Conservation (phyloP, 2,797 vertebrate genomes). For the Thamnophis elegans region DNA sequence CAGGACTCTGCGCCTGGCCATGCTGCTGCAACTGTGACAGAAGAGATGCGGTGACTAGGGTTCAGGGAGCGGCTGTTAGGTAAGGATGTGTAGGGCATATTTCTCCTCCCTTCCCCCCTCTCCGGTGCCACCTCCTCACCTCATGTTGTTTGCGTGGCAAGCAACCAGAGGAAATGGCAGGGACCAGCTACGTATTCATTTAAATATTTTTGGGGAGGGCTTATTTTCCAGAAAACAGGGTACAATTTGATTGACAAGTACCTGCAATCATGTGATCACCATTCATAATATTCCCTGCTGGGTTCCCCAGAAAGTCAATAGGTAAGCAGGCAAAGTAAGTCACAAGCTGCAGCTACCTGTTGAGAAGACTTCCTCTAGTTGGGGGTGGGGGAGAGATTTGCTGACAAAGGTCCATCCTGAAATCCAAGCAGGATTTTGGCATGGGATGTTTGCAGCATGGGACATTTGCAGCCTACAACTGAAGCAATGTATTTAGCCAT, state of each 20-base stretch:
- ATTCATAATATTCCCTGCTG: not conserved
- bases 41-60: too few relatives aligned
- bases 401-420: not conserved
- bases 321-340: not conserved
- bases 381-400: fast-evolving
- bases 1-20: too few relatives aligned
- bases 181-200: too few relatives aligned
- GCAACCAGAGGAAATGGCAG: too few relatives aligned
- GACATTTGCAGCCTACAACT: not conserved
- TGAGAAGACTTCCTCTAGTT: not conserved
- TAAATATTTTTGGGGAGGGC: too few relatives aligned
- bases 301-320: not conserved
- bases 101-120: too few relatives aligned
- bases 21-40: too few relatives aligned
- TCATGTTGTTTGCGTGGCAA: too few relatives aligned
- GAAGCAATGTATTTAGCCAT: not conserved
- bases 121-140: too few relatives aligned
- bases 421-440: not conserved
- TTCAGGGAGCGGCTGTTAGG: too few relatives aligned
- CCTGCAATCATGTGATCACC: not conserved
- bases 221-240: too few relatives aligned
- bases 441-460: not conserved
- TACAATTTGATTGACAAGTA: not conserved
- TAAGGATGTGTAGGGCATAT: too few relatives aligned
- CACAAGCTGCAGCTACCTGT: not conserved